phyloP scores from a whole-genome alignment of 2,888 invertebrate species.

The Ptilodon capucinus region DNA sequence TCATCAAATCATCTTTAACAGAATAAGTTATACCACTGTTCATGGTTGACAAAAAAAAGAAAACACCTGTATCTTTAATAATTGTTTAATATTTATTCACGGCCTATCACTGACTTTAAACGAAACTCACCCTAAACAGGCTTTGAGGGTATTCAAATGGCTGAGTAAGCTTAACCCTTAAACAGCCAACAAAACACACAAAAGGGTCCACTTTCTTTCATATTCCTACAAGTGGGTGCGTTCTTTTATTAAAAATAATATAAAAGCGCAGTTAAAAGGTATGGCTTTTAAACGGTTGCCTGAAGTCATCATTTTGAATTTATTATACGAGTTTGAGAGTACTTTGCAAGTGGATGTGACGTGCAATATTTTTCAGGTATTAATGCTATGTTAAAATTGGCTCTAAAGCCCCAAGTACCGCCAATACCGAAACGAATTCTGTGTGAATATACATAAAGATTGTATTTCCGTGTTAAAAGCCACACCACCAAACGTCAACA shows the following conservation, averaged over 20 bases:
- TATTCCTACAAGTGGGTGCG: slow-evolving; percentile 28
- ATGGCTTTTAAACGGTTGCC: slow-evolving; percentile 32
- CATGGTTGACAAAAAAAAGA: neutral
- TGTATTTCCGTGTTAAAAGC: no score
- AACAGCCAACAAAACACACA: slow-evolving; percentile 35
- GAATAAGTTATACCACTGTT: no score
- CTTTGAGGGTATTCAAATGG: slow-evolving; percentile 33
- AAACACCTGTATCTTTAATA: slow-evolving; percentile 2
- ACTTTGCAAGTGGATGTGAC: slow-evolving; percentile 21
- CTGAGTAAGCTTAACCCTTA: slow-evolving; percentile 42
- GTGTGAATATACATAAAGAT: no score
- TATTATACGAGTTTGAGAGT: slow-evolving; percentile 22
- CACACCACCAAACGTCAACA: no score
- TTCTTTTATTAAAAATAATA: slow-evolving; percentile 29
- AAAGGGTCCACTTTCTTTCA: slow-evolving; percentile 47
- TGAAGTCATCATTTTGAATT: slow-evolving; percentile 26
- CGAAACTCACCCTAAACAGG: slow-evolving; percentile 18
- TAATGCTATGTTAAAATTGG: no score
- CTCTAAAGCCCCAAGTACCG: no score
- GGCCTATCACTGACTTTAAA: slow-evolving; percentile 9
- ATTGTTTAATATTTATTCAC: slow-evolving; percentile 10
- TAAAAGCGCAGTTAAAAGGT: slow-evolving; percentile 36
- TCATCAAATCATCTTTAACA: no score
- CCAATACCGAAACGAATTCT: no score
- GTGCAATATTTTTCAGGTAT: slow-evolving; percentile 18